Percentiles rank a stretch among this genome's conserved stretches.
Evolutionary conservation across 2,888 invertebrate species (phyloP).

Genomic region (Pyrrhia umbra): DNA sequence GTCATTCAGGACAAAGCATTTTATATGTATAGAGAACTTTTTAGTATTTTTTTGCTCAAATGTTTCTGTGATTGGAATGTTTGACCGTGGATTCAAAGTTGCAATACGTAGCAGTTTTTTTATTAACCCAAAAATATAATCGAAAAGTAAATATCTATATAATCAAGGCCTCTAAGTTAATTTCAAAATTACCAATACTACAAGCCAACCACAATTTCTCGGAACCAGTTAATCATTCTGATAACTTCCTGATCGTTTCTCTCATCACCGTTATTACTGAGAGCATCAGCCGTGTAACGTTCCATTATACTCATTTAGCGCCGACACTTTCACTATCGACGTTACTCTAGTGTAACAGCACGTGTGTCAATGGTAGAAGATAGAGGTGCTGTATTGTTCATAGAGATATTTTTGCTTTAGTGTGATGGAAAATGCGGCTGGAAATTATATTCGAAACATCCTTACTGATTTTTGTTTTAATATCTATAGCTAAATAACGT

Average conservation of each 20-base stretch:
- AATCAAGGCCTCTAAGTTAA: too few species aligned
- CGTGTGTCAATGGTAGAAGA: slow-evolving; percentile 38
- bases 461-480: too few species aligned
- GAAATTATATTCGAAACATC: neutral
- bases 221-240: neutral
- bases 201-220: neutral
- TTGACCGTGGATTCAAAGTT: too few species aligned
- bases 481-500: too few species aligned
- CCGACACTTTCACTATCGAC: slow-evolving; percentile 75
- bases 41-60: too few species aligned
- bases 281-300: slow-evolving; percentile 49
- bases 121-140: too few species aligned
- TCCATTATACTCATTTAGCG: slow-evolving; percentile 50
- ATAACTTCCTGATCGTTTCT: slow-evolving; percentile 57
- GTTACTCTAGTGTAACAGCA: slow-evolving; percentile 70
- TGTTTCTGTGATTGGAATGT: too few species aligned
- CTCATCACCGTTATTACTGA: slow-evolving; percentile 56
- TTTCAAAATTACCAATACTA: too few species aligned
- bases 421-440: neutral
- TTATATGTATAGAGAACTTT: too few species aligned
- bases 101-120: too few species aligned
- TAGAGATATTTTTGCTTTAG: neutral
- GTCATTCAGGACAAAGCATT: too few species aligned
- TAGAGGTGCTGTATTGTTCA: slow-evolving; percentile 11
- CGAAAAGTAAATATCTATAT: too few species aligned